Evolutionary conservation across 2,888 invertebrate genomes (phyloP).

Genomic region (Siphlonurus alternatus): DNA sequence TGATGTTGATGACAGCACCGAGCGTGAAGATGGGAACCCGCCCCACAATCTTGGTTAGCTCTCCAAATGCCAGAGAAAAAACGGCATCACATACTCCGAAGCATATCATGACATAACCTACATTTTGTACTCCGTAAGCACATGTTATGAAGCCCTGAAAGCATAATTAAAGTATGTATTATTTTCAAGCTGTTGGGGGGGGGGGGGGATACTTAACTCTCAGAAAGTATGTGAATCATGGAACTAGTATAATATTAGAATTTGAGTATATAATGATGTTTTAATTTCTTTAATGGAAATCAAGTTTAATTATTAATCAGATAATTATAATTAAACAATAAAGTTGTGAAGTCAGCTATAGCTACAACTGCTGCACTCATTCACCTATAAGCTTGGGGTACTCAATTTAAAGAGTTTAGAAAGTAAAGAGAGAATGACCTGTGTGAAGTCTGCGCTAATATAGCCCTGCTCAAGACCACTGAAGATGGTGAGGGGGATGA

Average conservation of each 20-base stretch:
- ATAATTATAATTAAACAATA: too few relatives aligned
- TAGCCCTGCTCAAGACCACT: constrained; percentile 97
- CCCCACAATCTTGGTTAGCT: constrained; percentile 82
- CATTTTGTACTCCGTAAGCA: constrained; percentile 75
- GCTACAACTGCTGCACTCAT: too few relatives aligned
- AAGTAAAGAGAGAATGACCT: constrained; percentile 30
- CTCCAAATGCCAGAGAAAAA: constrained; percentile 80
- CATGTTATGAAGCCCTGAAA: constrained; percentile 71
- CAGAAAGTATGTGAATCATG: too few relatives aligned
- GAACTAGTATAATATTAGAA: too few relatives aligned
- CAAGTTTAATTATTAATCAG: too few relatives aligned
- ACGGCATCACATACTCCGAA: constrained; percentile 88
- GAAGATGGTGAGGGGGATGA: constrained; percentile 91
- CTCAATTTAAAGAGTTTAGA: not conserved
- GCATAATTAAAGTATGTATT: not conserved
- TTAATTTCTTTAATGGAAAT: too few relatives aligned
- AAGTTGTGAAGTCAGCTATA: too few relatives aligned
- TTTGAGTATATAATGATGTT: too few relatives aligned
- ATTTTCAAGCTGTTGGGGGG: constrained; percentile 10
- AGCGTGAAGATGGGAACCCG: constrained; percentile 56
- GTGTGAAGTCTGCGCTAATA: constrained; percentile 80
- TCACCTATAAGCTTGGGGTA: too few relatives aligned
- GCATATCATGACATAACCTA: constrained; percentile 95
- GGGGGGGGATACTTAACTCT: too few relatives aligned
- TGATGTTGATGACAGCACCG: constrained; percentile 57